These are phyloP conservation scores for Onychomys leucogaster DNA, from an alignment of 2,797 vertebrate genomes.

Conservation along the genomic window DNA sequence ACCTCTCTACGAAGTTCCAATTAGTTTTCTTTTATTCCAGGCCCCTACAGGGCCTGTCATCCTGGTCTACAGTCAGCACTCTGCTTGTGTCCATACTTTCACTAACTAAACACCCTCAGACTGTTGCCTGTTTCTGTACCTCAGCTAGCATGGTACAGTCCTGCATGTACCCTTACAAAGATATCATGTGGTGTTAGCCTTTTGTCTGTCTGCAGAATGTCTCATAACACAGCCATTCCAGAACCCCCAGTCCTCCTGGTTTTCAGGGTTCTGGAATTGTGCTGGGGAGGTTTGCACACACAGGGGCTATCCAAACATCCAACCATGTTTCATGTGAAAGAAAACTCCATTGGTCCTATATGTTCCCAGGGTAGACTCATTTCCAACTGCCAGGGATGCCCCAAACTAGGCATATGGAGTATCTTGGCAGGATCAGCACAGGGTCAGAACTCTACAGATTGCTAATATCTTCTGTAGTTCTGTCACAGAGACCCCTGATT, in stretches of 20 bases:
- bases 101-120: background rate
- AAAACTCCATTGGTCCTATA: background rate
- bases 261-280: background rate
- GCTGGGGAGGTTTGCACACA: background rate
- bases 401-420: background rate
- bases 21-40: background rate
- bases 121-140: background rate
- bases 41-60: background rate
- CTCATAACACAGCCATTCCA: background rate
- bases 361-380: background rate
- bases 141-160: background rate
- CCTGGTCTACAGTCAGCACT: background rate
- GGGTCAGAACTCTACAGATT: background rate
- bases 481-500: background rate
- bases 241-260: background rate
- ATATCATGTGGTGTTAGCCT: background rate
- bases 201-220: background rate
- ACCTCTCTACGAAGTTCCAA: background rate
- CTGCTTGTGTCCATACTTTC: background rate
- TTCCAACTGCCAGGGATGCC: background rate
- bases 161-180: background rate
- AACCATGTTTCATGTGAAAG: background rate
- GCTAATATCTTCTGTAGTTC: background rate
- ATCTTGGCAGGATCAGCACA: background rate
- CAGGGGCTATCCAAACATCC: background rate